phyloP scores from a whole-genome alignment of 2,113 vertebrate genomes.

The Xenus cinereus region DNA sequence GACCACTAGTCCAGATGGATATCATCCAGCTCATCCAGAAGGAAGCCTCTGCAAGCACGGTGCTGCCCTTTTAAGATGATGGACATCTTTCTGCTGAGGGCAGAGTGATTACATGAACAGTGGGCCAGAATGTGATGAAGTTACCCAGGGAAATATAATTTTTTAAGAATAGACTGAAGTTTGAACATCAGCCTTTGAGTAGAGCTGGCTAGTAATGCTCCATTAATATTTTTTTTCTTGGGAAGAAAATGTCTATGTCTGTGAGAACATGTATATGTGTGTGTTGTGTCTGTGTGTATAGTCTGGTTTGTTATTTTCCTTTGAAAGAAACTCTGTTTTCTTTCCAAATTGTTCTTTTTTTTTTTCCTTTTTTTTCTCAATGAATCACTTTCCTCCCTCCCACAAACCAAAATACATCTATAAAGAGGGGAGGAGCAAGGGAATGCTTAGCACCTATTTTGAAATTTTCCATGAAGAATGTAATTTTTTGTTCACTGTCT shows the following conservation, averaged over 20 bases:
- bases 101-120: background rate
- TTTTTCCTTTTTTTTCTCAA: fast-evolving
- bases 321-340: background rate
- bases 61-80: background rate
- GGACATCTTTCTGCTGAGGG: background rate
- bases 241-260: background rate
- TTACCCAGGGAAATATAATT: background rate
- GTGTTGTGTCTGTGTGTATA: background rate
- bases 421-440: background rate
- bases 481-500: background rate
- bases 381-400: background rate
- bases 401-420: background rate
- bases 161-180: background rate
- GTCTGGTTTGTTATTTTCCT: background rate
- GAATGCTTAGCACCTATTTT: background rate
- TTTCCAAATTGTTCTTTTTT: background rate
- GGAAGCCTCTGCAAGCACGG: background rate
- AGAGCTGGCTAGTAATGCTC: background rate
- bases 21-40: background rate
- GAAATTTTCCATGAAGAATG: background rate
- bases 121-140: background rate
- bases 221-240: background rate
- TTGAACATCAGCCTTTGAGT: background rate
- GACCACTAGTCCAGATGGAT: background rate
- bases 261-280: background rate